Percentiles rank a stretch among this genome's conserved stretches.
phyloP scores from a whole-genome alignment of 2,797 vertebrate species.

The Zalophus californianus region DNA sequence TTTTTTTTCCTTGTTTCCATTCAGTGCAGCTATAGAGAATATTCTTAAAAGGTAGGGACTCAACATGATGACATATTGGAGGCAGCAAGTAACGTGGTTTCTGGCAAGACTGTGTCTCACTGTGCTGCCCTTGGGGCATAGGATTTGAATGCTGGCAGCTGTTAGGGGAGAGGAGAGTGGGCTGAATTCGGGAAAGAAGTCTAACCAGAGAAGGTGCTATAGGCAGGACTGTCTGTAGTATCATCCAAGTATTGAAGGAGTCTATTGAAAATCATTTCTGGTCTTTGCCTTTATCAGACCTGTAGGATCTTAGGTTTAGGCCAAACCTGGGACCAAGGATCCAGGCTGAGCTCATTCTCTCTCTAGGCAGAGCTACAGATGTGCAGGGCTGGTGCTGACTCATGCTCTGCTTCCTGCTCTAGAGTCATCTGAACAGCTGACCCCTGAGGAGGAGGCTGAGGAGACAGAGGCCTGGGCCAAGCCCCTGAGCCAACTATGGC shows the following conservation, averaged over 20 bases:
- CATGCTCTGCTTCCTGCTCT: neutral
- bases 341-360: conserved; percentile 36
- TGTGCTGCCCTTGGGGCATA: neutral
- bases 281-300: neutral
- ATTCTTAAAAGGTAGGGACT: neutral
- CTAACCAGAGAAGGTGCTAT: neutral
- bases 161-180: neutral
- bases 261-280: neutral
- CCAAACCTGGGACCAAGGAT: neutral
- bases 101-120: neutral
- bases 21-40: neutral
- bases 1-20: neutral
- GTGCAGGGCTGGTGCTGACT: neutral
- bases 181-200: neutral
- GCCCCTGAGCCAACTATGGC: conserved; percentile 95
- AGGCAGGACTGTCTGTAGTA: neutral
- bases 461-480: conserved; percentile 96
- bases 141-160: neutral
- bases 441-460: conserved; percentile 90
- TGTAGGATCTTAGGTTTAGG: neutral
- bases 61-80: neutral
- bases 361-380: neutral
- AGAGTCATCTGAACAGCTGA: conserved; percentile 92
- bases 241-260: neutral
- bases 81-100: neutral